A percentile compares a stretch with the other conserved stretches of the same genome.
These are phyloP conservation scores for Notechis scutatus DNA, from an alignment of 2,113 vertebrate genomes.

Conservation along the genomic window DNA sequence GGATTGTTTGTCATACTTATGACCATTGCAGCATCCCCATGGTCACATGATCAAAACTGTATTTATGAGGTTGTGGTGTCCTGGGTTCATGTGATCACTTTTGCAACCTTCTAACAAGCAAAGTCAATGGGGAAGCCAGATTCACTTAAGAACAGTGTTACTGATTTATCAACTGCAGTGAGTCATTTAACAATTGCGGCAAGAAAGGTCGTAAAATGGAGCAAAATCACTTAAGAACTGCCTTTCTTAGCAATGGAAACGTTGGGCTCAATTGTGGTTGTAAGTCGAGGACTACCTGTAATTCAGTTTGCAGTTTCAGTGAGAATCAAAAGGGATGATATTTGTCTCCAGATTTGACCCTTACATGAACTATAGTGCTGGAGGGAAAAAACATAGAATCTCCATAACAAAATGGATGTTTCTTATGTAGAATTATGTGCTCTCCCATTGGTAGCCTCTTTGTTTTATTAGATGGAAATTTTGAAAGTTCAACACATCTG, in stretches of 20 bases:
- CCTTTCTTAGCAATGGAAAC: background rate
- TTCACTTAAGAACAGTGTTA: background rate
- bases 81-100: background rate
- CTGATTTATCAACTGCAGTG: background rate
- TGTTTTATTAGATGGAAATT: background rate
- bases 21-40: background rate
- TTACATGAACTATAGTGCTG: background rate
- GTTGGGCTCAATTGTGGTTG: background rate
- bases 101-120: background rate
- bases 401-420: background rate
- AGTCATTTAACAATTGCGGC: background rate
- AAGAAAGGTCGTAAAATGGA: background rate
- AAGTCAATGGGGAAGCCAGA: background rate
- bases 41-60: background rate
- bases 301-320: background rate
- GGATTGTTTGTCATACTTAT: background rate
- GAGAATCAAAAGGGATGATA: background rate
- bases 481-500: background rate
- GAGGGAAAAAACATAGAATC: background rate
- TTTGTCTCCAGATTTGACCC: background rate
- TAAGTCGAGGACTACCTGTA: background rate
- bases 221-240: background rate
- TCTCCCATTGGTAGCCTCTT: background rate
- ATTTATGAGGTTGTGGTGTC: background rate
- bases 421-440: background rate